Evolutionary conservation across 1,140 invertebrate species (phyloP).

Genomic region (Megathymus violae): DNA sequence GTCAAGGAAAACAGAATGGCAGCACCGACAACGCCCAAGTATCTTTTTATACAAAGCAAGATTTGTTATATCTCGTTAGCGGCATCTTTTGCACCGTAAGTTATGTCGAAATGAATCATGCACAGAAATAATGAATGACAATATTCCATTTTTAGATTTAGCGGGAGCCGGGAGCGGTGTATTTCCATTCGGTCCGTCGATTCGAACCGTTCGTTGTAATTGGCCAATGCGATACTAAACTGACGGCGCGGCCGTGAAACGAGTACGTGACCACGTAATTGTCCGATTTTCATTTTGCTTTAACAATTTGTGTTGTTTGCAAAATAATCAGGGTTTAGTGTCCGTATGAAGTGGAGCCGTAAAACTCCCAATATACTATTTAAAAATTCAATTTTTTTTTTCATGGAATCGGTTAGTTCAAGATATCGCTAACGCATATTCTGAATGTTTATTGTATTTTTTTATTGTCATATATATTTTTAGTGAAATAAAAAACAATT

Average conservation of each 20-base stretch:
- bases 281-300: too few species aligned
- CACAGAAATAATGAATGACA: constrained; percentile 41
- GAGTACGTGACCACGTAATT: constrained; percentile 21
- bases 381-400: too few species aligned
- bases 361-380: too few species aligned
- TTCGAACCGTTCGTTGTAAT: constrained; percentile 26
- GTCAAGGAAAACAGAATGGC: constrained; percentile 27
- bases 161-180: constrained; percentile 3
- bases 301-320: too few species aligned
- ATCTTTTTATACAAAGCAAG: constrained; percentile 34
- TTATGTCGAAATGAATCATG: too few species aligned
- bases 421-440: too few species aligned
- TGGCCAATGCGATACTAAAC: constrained; percentile 28
- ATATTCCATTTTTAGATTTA: constrained; percentile 30
- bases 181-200: constrained; percentile 7
- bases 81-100: constrained; percentile 45
- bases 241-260: constrained; percentile 7
- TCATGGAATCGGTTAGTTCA: too few species aligned
- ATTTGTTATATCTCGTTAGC: constrained; percentile 54
- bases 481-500: too few species aligned
- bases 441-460: too few species aligned
- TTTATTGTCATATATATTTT: too few species aligned
- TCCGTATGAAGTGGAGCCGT: too few species aligned
- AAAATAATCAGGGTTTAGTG: too few species aligned
- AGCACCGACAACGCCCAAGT: constrained; percentile 20